A percentile compares a stretch with the other conserved stretches of the same genome.
Evolutionary conservation across 1,140 invertebrate genomes (phyloP).

Genomic region (Acyrthosiphon pisum): DNA sequence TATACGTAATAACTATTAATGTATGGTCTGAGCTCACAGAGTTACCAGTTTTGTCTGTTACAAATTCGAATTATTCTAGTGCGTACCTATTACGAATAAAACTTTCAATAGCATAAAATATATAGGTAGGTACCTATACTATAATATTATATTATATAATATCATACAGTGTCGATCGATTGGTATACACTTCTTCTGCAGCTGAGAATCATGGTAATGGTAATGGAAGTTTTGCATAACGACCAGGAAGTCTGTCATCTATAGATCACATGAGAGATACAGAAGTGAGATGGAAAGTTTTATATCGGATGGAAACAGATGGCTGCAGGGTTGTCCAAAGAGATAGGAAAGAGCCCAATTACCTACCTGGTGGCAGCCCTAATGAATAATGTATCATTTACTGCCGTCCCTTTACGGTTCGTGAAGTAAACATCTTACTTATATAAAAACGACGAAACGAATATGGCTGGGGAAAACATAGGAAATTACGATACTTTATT

Average conservation of each 20-base stretch:
- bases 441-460: background rate
- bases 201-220: background rate
- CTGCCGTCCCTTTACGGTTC: background rate
- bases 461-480: background rate
- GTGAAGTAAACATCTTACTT: background rate
- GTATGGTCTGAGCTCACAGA: background rate
- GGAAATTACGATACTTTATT: background rate
- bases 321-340: background rate
- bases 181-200: background rate
- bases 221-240: constrained; percentile 1
- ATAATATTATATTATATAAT: background rate
- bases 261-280: background rate
- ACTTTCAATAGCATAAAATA: background rate
- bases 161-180: background rate
- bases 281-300: background rate
- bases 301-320: background rate
- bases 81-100: background rate
- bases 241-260: background rate
- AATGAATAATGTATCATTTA: constrained; percentile 47
- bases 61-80: background rate
- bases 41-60: background rate
- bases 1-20: background rate
- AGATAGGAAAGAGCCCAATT: constrained; percentile 33
- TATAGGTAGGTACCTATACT: too few species aligned
- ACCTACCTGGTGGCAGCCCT: constrained; percentile 24